Evolutionary conservation across 2,797 vertebrate genomes (phyloP), one percentile per base, ranked within the genome.

Genomic region (Linurgus olivaceus): DNA sequence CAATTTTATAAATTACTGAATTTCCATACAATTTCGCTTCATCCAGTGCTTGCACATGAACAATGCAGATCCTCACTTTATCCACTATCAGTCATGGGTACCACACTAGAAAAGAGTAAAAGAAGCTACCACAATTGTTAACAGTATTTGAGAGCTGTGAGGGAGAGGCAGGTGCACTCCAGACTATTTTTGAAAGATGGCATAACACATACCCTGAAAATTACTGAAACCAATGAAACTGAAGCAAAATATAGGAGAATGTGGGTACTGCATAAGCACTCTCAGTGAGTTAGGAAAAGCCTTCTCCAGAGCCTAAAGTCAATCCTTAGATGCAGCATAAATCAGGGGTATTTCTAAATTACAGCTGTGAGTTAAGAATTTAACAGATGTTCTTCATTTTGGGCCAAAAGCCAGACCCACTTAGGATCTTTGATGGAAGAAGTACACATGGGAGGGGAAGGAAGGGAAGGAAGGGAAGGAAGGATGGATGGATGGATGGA

Each of bases 11-110:
- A 94, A 79, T 42, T 2, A 2, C 21, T n/a, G 24, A 58, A 70
- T 58, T 25, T 57, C 61, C 54, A 72, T 8, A 59, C 17, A 77
- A 52, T 75, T 91, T 78, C 51, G 84, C 11, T 31, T 68, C 44
- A 57, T 65, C 18, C 25, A 91, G 44, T 0, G 1, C 5, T 19
- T 23, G 3, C 40, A 70, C 1, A 2, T 2, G 4, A 72, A 38
- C 26, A 81, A 71, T 67, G 13, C 3, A 78, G 55, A 68, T 6
- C 5, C 17, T 51, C 23, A 18, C 38, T 79, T 73, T n/a, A 38
- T n/a, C 16, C 18, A 9, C 6, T 40, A 57, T 31, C 37, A 74
- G 26, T 7, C 70, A n/a, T 1, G 45, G 50, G 17, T 40, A 7
- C 35, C 33, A 45, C 11, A 23, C 6, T 6, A 65, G 50, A 40